Base-by-base conservation (phyloP, 2,888 invertebrate genomes). In the Nephrotoma guestfalica region DNA sequence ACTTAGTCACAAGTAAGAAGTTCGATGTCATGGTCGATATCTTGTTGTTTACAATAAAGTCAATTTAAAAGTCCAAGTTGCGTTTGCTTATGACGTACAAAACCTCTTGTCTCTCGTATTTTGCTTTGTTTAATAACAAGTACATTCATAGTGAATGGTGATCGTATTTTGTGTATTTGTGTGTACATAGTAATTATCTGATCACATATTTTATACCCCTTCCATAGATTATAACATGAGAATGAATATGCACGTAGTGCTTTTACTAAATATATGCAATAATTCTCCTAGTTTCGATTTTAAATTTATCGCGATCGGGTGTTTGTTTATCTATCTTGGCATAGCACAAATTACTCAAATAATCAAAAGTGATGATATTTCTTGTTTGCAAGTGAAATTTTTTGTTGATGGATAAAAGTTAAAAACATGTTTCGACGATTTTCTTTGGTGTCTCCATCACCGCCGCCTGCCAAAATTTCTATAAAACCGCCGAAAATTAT, bases 351-450 rank as follows among this genome's bases (percentile, higher is more conserved):
- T 51, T 87, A 83, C 41, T 40, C 41, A 57, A 15, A 83, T 87
- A 83, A 45, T 15, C 42, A 57, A 83, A 85, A 47, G n/a, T 47
- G 47, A 47, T 13, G 47, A 47, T 2, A 47, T 47, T 47, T 47
- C 11, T 9, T 47, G 9, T 47, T 13, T 4, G 2, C 47, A 57
- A 57, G n/a, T 57, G 51, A 18, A 6, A 47, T 47, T n/a, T 47
- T 47, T 1, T 47, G 47, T 47, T 47, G 13, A 47, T 47, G 11
- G 13, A 47, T 6, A 85, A 41, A 41, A 85, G n/a, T 40, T 3
- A 41, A n/a, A 45, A 87, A 88, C 87, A 91, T 91, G 91, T 90
- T 90, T 88, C 91, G 91, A 86, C 91, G 91, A 57, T 91, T 90
- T 89, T 91, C 91, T 71, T 89, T 91, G 42, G 89, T 91, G 86